phyloP scores from a whole-genome alignment of 2,113 vertebrate species.

The Pachycephala philippinensis region DNA sequence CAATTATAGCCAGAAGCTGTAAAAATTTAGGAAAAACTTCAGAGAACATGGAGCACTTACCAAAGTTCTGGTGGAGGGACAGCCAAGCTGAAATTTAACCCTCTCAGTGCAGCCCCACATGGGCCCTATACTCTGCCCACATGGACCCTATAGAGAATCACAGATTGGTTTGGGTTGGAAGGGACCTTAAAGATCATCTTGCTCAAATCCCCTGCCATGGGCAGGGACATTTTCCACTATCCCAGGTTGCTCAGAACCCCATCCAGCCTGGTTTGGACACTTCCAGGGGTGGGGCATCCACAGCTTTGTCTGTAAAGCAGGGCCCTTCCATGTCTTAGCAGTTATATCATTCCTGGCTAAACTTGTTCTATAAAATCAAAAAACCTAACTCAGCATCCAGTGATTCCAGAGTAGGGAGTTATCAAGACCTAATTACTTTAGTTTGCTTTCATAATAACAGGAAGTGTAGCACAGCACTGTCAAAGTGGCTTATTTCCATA shows the following conservation, averaged over 20 bases:
- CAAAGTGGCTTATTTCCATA: neutral
- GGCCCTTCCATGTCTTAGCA: neutral
- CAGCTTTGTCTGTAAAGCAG: neutral
- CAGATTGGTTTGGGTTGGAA: neutral
- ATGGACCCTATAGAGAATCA: neutral
- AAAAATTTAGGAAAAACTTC: neutral
- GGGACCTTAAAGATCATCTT: neutral
- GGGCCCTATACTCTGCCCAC: neutral
- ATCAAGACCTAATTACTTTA: neutral
- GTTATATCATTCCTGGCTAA: neutral
- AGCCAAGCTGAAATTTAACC: neutral
- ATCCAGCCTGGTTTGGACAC: neutral
- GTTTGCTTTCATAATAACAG: neutral
- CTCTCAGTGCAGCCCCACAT: neutral
- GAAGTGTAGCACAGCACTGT: neutral
- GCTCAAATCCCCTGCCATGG: fast-evolving
- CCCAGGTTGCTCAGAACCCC: neutral
- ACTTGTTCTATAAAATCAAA: neutral
- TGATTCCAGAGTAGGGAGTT: neutral
- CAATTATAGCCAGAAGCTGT: neutral
- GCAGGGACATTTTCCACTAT: neutral
- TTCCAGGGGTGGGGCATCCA: neutral
- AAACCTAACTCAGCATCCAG: neutral
- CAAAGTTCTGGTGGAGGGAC: neutral
- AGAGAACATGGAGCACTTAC: neutral